These are phyloP conservation scores for Stomatorhinus ivindoensis DNA, from an alignment of 2,113 vertebrate species.

Conservation along the genomic window DNA sequence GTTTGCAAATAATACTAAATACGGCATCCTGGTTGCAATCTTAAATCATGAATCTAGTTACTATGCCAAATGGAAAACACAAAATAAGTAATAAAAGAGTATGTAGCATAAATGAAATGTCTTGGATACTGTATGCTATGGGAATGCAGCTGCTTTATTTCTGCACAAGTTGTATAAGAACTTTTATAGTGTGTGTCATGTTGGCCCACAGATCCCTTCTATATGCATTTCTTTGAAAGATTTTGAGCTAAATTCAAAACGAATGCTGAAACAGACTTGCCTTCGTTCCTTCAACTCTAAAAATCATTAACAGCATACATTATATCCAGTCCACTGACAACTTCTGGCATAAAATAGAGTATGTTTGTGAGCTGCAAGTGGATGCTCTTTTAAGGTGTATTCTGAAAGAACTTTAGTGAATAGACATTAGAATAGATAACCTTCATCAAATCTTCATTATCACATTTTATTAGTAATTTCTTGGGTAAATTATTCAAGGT, in stretches of 20 bases:
- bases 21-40: background rate
- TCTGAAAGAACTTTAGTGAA: background rate
- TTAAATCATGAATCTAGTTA: background rate
- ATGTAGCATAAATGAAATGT: background rate
- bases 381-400: background rate
- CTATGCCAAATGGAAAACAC: background rate
- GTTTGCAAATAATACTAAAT: background rate
- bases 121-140: background rate
- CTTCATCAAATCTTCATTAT: background rate
- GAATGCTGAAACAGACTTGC: background rate
- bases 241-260: background rate
- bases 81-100: background rate
- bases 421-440: background rate
- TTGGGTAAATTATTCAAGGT: background rate
- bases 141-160: background rate
- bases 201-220: background rate
- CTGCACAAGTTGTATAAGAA: background rate
- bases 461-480: background rate
- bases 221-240: background rate
- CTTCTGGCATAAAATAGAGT: background rate
- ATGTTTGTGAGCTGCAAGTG: background rate
- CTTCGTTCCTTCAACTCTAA: background rate
- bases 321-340: background rate
- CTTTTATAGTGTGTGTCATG: background rate
- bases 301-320: background rate